Evolutionary conservation across 2,888 invertebrate genomes (phyloP).

Genomic region (Vannuccia rotundouncinata): DNA sequence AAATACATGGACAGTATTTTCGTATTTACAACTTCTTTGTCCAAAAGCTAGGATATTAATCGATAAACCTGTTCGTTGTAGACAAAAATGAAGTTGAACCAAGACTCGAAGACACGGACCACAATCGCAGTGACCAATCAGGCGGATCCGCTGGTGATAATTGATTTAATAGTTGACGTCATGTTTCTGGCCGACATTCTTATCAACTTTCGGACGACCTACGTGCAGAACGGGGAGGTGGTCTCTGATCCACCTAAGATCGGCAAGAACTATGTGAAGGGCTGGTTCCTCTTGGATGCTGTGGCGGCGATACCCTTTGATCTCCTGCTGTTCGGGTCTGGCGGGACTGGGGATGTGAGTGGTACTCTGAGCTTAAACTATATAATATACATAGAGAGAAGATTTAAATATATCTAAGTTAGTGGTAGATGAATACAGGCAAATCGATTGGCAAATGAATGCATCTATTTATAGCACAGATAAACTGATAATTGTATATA

Average conservation of each 20-base stretch:
- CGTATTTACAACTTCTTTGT: no score
- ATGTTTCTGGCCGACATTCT: constrained; percentile 57
- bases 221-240: constrained; percentile 55
- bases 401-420: no score
- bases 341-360: constrained; percentile 55
- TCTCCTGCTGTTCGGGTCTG: constrained; percentile 66
- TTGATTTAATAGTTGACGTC: constrained; percentile 56
- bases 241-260: constrained; percentile 54
- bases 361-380: no score
- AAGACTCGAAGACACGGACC: constrained; percentile 47
- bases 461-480: no score
- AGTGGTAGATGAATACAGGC: no score
- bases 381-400: no score
- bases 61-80: no score
- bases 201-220: constrained; percentile 57
- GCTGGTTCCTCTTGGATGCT: constrained; percentile 97
- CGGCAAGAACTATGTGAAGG: constrained; percentile 55
- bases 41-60: no score
- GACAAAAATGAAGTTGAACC: constrained; percentile 48
- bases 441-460: no score
- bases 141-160: constrained; percentile 54
- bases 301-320: constrained; percentile 98
- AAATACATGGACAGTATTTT: no score
- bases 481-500: no score
- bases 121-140: constrained; percentile 31